Conservation (phyloP, 2,113 vertebrate genomes). For the Pica pica region DNA sequence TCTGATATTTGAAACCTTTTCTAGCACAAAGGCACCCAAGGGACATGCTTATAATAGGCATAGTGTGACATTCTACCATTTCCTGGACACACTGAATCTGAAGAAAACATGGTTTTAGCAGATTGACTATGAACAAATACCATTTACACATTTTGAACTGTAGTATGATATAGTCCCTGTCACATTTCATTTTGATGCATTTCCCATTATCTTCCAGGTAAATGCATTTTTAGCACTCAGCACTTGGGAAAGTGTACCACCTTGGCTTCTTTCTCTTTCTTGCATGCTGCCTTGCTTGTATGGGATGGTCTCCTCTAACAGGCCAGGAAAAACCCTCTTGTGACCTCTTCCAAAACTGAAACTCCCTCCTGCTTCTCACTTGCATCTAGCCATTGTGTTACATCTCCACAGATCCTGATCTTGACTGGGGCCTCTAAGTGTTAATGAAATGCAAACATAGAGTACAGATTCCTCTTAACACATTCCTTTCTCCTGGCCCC, state of each 20-base stretch:
- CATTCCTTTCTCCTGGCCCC: neutral
- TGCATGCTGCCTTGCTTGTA: neutral
- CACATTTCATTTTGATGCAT: neutral
- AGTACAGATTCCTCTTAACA: neutral
- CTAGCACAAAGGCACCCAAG: neutral
- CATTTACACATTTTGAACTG: neutral
- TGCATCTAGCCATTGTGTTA: neutral
- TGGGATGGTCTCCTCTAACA: neutral
- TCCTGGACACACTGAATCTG: neutral
- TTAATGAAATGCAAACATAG: neutral
- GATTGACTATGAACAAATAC: neutral
- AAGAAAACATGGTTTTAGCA: neutral
- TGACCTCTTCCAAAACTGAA: neutral
- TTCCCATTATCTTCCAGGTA: neutral
- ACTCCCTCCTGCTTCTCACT: neutral
- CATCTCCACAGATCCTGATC: neutral
- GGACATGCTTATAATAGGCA: neutral
- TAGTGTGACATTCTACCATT: neutral
- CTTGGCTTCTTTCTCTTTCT: neutral
- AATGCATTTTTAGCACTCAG: neutral
- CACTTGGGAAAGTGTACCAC: neutral
- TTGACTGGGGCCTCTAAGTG: neutral
- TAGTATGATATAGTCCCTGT: neutral
- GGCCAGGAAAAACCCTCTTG: neutral
- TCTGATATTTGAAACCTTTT: neutral